Base-by-base conservation (phyloP, 2,888 invertebrate genomes). In the Ectemnius continuus region DNA sequence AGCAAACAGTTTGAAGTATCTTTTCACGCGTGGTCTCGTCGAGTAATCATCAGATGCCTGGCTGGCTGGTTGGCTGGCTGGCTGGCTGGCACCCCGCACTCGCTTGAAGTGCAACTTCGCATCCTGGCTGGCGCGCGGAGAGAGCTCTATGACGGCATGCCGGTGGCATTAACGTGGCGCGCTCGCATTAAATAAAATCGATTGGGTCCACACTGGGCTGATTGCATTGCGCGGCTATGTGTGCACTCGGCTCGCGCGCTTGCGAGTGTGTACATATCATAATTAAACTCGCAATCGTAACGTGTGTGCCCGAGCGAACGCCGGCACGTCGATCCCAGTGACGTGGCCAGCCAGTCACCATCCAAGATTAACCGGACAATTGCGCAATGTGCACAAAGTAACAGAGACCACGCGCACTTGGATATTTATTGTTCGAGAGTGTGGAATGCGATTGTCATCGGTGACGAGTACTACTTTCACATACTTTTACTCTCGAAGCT, bases 231-330 rank as follows among this genome's bases (percentile, higher is more conserved):
- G 61, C 60, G 26, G 8, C 58, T 61, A 62, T 57, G 60, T 61
- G 65, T 65, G 69, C 61, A 62, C 61, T 45, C 69, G 60, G 48
- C 26, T 16, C 36, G 28, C 61, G 28, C 61, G 46, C 63, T 65
- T 67, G 60, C 63, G 67, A 67, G 68, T 73, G 57, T 80, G 76
- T 80, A 76, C 82, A 80, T 82, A 80, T 82, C 82, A 78, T 83
- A 83, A 82, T 82, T 80, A 82, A 83, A 75, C 79, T 75, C 69
- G 72, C 76, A 68, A 78, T 73, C 70, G 79, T 77, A 80, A 77
- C 67, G 66, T 70, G 59, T 61, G 36, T 36, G 23, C 23, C 46
- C 65, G 67, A 60, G 67, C 61, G 73, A 66, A 73, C 65, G 67
- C 58, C 60, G 67, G 66, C 68, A 67, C 63, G 60, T 46, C 23